Conservation (phyloP, 53 echinoderm and acorn worm genomes). For the Apostichopus leukothele region DNA sequence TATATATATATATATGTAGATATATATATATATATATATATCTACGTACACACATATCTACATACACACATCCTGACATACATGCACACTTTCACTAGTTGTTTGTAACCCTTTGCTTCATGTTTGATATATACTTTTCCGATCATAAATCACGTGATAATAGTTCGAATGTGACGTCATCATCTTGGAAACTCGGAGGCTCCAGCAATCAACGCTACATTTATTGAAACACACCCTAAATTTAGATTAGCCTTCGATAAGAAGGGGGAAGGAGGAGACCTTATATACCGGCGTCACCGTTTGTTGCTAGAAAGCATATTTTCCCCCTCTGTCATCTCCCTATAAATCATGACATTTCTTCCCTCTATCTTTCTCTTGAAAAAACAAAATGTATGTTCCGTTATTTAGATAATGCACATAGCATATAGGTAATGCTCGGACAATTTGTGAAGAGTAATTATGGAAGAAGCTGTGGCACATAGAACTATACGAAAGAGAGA, state of each 20-base stretch:
- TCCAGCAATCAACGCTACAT: neutral
- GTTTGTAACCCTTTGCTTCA: neutral
- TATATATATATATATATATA: no score
- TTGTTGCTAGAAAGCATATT: constrained; percentile 6
- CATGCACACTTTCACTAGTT: neutral
- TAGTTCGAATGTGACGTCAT: constrained; percentile 9
- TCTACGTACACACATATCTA: neutral
- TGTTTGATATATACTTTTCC: constrained; percentile 10
- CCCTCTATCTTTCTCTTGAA: no score
- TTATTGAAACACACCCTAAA: constrained; percentile 18
- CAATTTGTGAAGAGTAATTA: no score
- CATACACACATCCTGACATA: neutral
- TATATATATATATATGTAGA: no score
- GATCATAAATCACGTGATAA: constrained; percentile 6
- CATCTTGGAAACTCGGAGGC: constrained; percentile 3
- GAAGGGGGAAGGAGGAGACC: neutral
- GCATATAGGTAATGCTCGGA: no score
- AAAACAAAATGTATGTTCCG: neutral
- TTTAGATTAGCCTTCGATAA: constrained; percentile 10
- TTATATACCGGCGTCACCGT: neutral
- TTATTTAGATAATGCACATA: neutral
- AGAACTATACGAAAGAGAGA: neutral
- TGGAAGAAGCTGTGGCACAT: no score
- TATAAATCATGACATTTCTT: constrained; percentile 1
- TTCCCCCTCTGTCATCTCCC: neutral